Evolutionary conservation across 1,140 invertebrate species (phyloP).

Genomic region (Archegozetes longisetosus): DNA sequence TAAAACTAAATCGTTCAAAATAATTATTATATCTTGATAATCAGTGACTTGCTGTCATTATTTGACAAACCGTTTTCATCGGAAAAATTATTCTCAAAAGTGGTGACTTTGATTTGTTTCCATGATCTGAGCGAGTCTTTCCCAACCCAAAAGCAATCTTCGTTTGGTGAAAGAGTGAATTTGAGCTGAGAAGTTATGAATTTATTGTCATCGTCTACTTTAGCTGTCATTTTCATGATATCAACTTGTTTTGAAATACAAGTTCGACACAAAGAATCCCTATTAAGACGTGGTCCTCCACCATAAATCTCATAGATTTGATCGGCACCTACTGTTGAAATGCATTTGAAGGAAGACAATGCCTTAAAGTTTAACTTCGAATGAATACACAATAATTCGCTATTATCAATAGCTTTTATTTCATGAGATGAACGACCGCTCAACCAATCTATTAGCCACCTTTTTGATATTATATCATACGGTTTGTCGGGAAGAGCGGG

Average conservation of each 20-base stretch:
- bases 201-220: slow-evolving; percentile 29
- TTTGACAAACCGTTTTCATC: slow-evolving; percentile 21
- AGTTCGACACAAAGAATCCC: slow-evolving; percentile 31
- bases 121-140: slow-evolving; percentile 32
- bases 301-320: slow-evolving; percentile 33
- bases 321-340: slow-evolving; percentile 24
- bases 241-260: slow-evolving; percentile 38
- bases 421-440: slow-evolving; percentile 24
- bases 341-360: slow-evolving; percentile 2
- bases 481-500: background rate
- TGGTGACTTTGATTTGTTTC: slow-evolving; percentile 23
- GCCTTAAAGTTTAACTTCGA: slow-evolving; percentile 1
- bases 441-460: slow-evolving; percentile 15
- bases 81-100: slow-evolving; percentile 25
- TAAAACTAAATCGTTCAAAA: background rate
- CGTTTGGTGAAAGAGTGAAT: slow-evolving; percentile 9
- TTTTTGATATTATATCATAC: slow-evolving; percentile 15
- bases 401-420: slow-evolving; percentile 22
- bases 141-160: slow-evolving; percentile 29
- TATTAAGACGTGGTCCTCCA: slow-evolving; percentile 31
- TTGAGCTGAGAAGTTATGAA: slow-evolving; percentile 26
- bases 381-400: slow-evolving; percentile 15
- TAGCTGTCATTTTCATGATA: slow-evolving; percentile 24
- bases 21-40: background rate
- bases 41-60: background rate